phyloP scores from a whole-genome alignment of 30 jellyfish, hydroid and myxozoan genomes.

The Aurelia sp. region DNA sequence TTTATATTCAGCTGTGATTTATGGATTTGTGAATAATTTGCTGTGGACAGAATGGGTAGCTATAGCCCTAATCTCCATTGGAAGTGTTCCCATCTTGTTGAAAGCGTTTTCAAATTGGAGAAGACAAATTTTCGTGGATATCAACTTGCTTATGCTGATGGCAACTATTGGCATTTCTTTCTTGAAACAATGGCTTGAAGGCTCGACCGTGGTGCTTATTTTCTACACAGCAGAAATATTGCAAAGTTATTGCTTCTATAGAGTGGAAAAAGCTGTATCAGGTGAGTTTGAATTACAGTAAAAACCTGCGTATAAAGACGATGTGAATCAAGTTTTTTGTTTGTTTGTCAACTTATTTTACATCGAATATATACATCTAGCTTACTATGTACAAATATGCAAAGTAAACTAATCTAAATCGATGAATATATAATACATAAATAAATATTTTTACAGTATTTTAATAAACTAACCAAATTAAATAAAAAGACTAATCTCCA shows the following conservation, averaged over 20 bases:
- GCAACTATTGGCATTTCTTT: conserved; percentile 48
- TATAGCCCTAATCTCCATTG: conserved; percentile 31
- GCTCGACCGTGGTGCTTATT: conserved; percentile 38
- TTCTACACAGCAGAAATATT: conserved; percentile 55
- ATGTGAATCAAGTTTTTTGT: too few species aligned
- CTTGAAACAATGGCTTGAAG: conserved; percentile 56
- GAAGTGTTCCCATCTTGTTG: conserved; percentile 40
- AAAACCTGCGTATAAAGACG: too few species aligned
- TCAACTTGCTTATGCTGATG: conserved; percentile 50
- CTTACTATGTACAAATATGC: too few species aligned
- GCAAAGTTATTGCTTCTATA: conserved; percentile 22
- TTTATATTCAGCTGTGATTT: conserved; percentile 20
- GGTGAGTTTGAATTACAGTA: conserved; percentile 10
- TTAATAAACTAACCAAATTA: too few species aligned
- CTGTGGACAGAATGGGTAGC: conserved; percentile 47
- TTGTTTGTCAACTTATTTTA: too few species aligned
- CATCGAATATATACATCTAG: too few species aligned
- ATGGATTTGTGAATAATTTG: not conserved
- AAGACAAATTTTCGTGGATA: conserved; percentile 25
- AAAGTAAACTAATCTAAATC: too few species aligned
- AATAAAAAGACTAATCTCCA: too few species aligned
- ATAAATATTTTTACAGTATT: too few species aligned
- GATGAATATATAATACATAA: too few species aligned
- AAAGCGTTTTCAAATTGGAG: conserved; percentile 18
- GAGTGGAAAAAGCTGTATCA: conserved; percentile 47